A percentile compares a stretch with the other conserved stretches of the same genome.
phyloP scores from a whole-genome alignment of 2,113 vertebrate genomes.

The Engystomops pustulosus region DNA sequence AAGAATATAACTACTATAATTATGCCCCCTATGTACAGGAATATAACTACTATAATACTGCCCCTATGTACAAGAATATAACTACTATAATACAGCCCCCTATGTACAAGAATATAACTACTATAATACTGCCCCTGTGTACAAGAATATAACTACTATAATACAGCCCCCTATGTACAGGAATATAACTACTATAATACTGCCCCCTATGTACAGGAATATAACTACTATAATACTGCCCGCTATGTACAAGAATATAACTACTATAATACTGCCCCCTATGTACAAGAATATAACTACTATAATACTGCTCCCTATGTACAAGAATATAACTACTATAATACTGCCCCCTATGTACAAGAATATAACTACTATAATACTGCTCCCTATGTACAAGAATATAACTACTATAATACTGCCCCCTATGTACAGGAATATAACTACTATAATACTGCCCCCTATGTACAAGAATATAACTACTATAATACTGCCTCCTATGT shows the following conservation, averaged over 20 bases:
- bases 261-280: too few relatives aligned
- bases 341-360: not conserved
- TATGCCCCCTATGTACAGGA: not conserved
- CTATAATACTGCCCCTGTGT: conserved; percentile 4
- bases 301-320: not conserved
- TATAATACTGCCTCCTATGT: conserved; percentile 11
- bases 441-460: conserved; percentile 7
- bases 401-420: not conserved
- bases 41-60: not conserved
- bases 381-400: not conserved
- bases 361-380: not conserved
- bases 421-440: not conserved
- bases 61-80: not conserved
- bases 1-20: not conserved
- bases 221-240: not conserved
- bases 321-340: conserved; percentile 6
- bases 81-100: not conserved
- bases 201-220: not conserved
- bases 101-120: not conserved
- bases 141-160: conserved; percentile 19
- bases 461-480: conserved; percentile 14
- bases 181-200: conserved; percentile 10
- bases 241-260: too few relatives aligned
- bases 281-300: not conserved
- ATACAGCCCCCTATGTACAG: not conserved